Evolutionary conservation across 2,888 invertebrate genomes (phyloP).

Genomic region (Drosophila algonquin): DNA sequence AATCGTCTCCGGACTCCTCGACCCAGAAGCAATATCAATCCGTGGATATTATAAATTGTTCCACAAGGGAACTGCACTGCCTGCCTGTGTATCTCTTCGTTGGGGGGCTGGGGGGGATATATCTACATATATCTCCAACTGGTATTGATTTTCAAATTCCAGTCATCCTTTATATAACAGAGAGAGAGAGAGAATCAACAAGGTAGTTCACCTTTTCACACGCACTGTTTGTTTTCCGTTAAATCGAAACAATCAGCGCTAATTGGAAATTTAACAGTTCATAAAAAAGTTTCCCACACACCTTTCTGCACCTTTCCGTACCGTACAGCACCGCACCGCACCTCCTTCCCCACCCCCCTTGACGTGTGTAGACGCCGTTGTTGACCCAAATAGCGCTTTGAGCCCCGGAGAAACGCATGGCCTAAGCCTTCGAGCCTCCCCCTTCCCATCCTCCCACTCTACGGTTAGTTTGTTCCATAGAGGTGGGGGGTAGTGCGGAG

Average conservation of each 20-base stretch:
- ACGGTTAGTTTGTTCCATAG: neutral
- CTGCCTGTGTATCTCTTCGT: neutral
- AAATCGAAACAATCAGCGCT: constrained; percentile 76
- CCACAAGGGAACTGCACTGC: neutral
- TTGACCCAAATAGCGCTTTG: constrained; percentile 68
- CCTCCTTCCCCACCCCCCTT: neutral
- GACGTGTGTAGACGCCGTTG: constrained; percentile 27
- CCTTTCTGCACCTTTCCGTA: neutral
- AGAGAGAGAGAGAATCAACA: neutral
- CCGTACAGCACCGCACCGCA: too few species aligned
- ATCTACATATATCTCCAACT: neutral
- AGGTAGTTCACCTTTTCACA: constrained; percentile 22
- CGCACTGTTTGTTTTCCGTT: constrained; percentile 48
- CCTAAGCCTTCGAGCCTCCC: constrained; percentile 1
- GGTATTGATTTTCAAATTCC: neutral
- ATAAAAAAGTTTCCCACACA: constrained; percentile 61
- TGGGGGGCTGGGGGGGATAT: too few species aligned
- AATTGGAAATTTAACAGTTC: constrained; percentile 80
- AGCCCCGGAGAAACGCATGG: constrained; percentile 16
- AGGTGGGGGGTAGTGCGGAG: neutral
- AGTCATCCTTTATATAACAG: neutral
- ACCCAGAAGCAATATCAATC: neutral
- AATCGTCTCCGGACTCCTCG: too few species aligned
- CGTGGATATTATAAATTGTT: neutral
- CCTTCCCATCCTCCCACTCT: too few species aligned